Evolutionary conservation across 2,113 vertebrate genomes (phyloP), one percentile per base, ranked within the genome.

Genomic region (Haliaeetus leucogaster): DNA sequence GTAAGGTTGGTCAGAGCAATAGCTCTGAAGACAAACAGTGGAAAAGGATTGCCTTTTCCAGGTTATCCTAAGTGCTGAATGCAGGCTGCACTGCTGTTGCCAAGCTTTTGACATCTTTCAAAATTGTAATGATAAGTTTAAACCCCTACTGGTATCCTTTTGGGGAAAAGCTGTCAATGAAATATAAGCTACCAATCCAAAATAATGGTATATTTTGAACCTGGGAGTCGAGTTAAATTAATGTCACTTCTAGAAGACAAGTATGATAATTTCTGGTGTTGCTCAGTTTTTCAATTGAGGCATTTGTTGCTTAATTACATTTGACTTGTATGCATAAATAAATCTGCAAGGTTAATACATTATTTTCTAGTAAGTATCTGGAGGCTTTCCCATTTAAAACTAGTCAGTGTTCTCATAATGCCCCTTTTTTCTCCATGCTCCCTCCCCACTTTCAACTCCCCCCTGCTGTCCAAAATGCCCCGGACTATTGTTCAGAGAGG

Each of bases 61-160:
- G 53, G 68, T 66, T 81, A 77, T 89, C 38, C 79, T 63, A 65
- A 79, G 74, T 70, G 40, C 63, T 92, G 83, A 83, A 58, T 36
- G 16, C 2, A 13, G 21, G 9, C 25, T 62, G 13, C 45, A 29
- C 8, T 36, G 62, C 50, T 80, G 21, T 63, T 90, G 80, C 47
- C 82, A 86, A 95, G 66, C 50, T 65, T 55, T 70, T 72, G 34
- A 58, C 62, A 50, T 95, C 63, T 93, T 93, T 96, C 80, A 87
- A 36, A 93, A 93, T 63, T 86, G 43, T 59, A 83, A 40, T 32
- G 68, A 91, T 94, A 95, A 82, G 56, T 91, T 90, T 94, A 90
- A 93, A 67, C 27, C 58, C 70, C 76, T 91, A 48, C 38, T 70
- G 67, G 43, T 89, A 73, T 90, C 38, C 56, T 95, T 94, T 53